Conservation (phyloP, 2,113 vertebrate genomes). For the Nansenia antarctica region DNA sequence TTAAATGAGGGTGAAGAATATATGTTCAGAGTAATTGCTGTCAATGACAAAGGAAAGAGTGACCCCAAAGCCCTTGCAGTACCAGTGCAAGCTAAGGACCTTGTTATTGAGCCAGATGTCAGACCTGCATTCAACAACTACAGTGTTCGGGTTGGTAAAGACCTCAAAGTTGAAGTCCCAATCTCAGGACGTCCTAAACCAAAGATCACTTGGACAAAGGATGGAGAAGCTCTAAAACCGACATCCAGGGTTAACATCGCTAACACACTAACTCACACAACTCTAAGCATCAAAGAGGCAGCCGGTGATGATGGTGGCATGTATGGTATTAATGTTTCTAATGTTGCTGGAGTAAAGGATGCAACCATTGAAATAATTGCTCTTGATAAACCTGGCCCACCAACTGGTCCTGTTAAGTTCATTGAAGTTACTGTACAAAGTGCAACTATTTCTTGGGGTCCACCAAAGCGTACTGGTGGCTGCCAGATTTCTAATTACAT, state of each 20-base stretch:
- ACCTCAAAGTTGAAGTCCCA: constrained; percentile 89
- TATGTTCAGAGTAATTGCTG: constrained; percentile 90
- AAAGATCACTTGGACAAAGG: constrained; percentile 88
- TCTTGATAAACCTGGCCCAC: constrained; percentile 95
- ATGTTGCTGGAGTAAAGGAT: constrained; percentile 88
- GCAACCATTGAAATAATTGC: constrained; percentile 89
- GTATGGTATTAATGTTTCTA: constrained; percentile 87
- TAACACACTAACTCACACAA: constrained; percentile 78
- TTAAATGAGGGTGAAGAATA: constrained; percentile 93
- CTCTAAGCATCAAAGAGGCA: constrained; percentile 90
- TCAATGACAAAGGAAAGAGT: constrained; percentile 97
- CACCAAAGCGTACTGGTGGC: constrained; percentile 88
- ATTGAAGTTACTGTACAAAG: constrained; percentile 94
- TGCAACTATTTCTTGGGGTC: constrained; percentile 91
- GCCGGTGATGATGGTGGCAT: constrained; percentile 90
- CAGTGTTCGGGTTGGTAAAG: constrained; percentile 90
- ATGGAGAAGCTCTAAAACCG: constrained; percentile 86
- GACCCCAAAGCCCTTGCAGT: constrained; percentile 92
- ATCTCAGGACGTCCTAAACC: constrained; percentile 93
- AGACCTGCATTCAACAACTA: constrained; percentile 91
- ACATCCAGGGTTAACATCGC: constrained; percentile 91
- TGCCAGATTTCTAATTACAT: constrained; percentile 96
- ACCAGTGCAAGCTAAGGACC: constrained; percentile 91
- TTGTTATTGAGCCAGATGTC: constrained; percentile 93
- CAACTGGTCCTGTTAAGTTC: constrained; percentile 91